These are phyloP conservation scores for Bradysia coprophila DNA, from an alignment of 1,140 invertebrate species.

Conservation along the genomic window DNA sequence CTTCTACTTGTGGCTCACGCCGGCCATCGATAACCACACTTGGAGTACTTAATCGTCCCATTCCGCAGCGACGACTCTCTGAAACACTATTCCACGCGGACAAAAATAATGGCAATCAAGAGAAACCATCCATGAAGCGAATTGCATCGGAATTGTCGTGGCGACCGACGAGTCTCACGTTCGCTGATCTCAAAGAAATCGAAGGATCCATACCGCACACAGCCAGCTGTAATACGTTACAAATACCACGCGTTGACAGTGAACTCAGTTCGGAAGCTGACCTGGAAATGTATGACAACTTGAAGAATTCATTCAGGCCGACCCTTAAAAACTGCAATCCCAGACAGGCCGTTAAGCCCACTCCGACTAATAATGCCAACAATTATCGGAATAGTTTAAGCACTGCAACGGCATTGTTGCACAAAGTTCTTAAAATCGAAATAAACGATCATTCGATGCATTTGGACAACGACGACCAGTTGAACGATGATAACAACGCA, in stretches of 20 bases:
- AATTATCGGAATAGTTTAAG: neutral
- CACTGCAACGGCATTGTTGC: neutral
- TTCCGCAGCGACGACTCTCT: slow-evolving; percentile 38
- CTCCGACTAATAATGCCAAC: neutral
- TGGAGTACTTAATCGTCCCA: slow-evolving; percentile 37
- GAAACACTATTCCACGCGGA: slow-evolving; percentile 37
- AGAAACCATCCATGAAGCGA: neutral
- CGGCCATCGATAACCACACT: slow-evolving; percentile 46
- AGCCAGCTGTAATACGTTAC: neutral
- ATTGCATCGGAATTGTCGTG: neutral
- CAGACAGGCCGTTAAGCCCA: neutral
- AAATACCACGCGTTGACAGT: neutral
- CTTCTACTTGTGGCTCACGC: slow-evolving; percentile 51
- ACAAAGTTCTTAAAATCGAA: slow-evolving; percentile 1
- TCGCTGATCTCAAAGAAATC: neutral
- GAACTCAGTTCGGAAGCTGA: neutral
- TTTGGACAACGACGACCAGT: neutral
- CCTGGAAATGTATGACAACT: neutral
- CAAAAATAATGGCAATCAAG: too few species aligned
- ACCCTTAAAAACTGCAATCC: neutral
- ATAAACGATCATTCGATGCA: neutral
- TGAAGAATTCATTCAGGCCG: neutral
- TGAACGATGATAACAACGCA: neutral
- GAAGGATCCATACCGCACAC: neutral
- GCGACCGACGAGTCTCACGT: neutral